Evolutionary conservation across 2,888 invertebrate genomes (phyloP), one percentile per base, ranked within the genome.

Genomic region (Dolomedes plantarius): DNA sequence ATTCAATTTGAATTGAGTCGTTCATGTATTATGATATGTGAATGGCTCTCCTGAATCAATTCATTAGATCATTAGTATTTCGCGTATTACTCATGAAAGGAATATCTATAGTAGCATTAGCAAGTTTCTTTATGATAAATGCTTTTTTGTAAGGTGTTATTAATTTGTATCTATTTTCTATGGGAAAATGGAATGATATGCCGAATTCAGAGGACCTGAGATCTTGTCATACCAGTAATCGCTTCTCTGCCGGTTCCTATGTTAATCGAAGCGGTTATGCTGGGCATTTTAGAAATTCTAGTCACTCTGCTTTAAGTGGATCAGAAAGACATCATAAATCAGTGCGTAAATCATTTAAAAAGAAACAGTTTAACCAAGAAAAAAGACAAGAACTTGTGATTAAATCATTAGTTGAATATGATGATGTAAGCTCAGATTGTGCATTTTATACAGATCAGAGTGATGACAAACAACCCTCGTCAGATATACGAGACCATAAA

Each of bases 371-470:
- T n/a, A 85, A 73, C 39, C 65, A 32, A 27, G 85, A 85, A n/a
- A 72, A 73, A 27, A 78, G 67, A 27, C 16, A 65, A 13, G 19
- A 75, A 5, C 23, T 80, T 65, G 80, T 87, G 41, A 75, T 86
- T 32, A 89, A 88, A 64, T 94, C 76, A 16, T 91, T 96, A 89
- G 96, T 95, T 79, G 96, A 96, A 91, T 97, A 97, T 92, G 97
- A 97, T n/a, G 97, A 97, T 92, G 97, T 97, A 39, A 96, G 96
- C 62, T 85, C 85, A 0, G 68, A 85, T 50, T 78, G 78, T 50
- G 65, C 85, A 29, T 56, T 85, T 56, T 85, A 73, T 68, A 67
- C 72, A 7, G 85, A 85, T 9, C 62, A 46, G 6, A 32, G 72
- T 6, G 68, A 68, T 9, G 78, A 85, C 19, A 78, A 31, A 62